Percentiles rank a stretch among this genome's conserved stretches.
Evolutionary conservation across 2,888 invertebrate species (phyloP).

Genomic region (Synergus laeviventris): DNA sequence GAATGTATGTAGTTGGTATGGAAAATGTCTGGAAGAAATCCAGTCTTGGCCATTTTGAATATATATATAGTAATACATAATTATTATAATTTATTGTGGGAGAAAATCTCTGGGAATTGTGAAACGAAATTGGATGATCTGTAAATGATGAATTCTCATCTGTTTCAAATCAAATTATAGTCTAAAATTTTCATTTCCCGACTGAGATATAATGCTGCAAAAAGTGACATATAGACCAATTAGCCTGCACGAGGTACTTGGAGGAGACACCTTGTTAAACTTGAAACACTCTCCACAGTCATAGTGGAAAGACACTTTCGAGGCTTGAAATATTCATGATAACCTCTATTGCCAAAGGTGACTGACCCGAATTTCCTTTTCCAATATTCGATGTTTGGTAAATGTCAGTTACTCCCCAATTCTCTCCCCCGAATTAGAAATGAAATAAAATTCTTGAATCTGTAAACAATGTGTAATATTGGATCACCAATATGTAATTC

Average conservation of each 20-base stretch:
- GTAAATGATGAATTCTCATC: background rate
- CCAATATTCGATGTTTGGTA: conserved; percentile 30
- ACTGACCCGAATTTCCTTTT: conserved; percentile 46
- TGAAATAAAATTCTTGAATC: background rate
- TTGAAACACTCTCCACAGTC: conserved; percentile 56
- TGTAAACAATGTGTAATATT: too few relatives aligned
- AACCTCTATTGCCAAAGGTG: conserved; percentile 51
- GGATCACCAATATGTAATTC: too few relatives aligned
- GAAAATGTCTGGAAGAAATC: background rate
- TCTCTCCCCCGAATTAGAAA: background rate
- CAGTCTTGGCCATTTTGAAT: background rate
- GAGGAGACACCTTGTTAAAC: conserved; percentile 56
- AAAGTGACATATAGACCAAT: conserved; percentile 18
- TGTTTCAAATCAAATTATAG: background rate
- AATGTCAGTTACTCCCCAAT: background rate
- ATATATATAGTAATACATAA: background rate
- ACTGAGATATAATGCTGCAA: background rate
- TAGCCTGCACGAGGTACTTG: conserved; percentile 33
- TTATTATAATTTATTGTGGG: too few relatives aligned
- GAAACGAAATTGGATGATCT: background rate
- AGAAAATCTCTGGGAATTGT: background rate
- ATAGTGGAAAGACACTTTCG: conserved; percentile 60
- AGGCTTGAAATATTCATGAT: conserved; percentile 67
- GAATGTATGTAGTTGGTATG: background rate
- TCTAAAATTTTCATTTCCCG: background rate